Evolutionary conservation across 2,888 invertebrate genomes (phyloP).

Genomic region (Agrilus mali): DNA sequence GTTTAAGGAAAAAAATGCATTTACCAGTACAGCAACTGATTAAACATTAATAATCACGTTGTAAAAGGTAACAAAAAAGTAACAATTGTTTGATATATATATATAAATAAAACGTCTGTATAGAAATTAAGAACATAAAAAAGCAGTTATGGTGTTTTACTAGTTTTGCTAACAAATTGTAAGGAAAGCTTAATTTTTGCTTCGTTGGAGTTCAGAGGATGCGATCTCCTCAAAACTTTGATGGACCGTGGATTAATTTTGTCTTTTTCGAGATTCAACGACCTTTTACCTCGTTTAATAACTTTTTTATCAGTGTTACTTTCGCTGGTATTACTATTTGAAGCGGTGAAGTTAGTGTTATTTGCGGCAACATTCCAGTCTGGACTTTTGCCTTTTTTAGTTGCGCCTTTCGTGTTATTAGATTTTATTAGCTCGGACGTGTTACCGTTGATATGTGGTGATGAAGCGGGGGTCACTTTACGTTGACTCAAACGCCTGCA

Average conservation of each 20-base stretch:
- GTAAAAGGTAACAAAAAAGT: no score
- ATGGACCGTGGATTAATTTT: conserved; percentile 27
- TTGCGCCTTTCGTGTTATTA: conserved; percentile 15
- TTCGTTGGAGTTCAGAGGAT: conserved; percentile 13
- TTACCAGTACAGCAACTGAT: no score
- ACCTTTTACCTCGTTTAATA: conserved; percentile 27
- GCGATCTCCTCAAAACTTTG: conserved; percentile 27
- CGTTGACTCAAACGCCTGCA: conserved; percentile 22
- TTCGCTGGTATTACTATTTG: conserved; percentile 12
- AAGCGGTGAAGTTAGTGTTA: conserved; percentile 11
- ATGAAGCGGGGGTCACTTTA: conserved; percentile 14
- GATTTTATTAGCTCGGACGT: conserved; percentile 9
- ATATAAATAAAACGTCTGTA: background rate
- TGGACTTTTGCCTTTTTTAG: background rate
- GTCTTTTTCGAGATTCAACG: conserved; percentile 28
- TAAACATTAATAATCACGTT: no score
- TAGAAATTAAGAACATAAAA: background rate
- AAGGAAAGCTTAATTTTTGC: conserved; percentile 15
- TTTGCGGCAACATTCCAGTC: background rate
- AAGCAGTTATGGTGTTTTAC: conserved; percentile 12
- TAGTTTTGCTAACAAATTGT: conserved; percentile 15
- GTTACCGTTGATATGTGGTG: conserved; percentile 10
- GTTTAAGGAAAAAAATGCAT: no score
- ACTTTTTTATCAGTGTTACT: conserved; percentile 16
- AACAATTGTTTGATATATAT: no score